A percentile compares a stretch with the other conserved stretches of the same genome.
These are phyloP conservation scores for Lacerta bilineata DNA, from an alignment of 2,797 vertebrate genomes.

Conservation along the genomic window DNA sequence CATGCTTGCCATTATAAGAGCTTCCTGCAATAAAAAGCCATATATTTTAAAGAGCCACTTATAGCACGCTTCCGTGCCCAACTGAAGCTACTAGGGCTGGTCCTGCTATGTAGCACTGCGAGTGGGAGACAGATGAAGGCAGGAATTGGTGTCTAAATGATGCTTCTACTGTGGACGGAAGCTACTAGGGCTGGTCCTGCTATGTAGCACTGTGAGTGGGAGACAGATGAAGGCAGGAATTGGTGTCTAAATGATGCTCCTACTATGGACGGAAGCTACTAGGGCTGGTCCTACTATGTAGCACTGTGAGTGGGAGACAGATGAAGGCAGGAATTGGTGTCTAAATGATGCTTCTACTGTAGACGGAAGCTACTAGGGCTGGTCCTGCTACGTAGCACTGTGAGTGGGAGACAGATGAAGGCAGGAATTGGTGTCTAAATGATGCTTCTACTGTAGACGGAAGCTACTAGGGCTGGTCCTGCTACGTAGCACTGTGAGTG, in stretches of 20 bases:
- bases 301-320: not conserved
- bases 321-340: not conserved
- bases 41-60: not conserved
- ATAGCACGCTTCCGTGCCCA: not conserved
- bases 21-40: constrained; percentile 85
- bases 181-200: not conserved
- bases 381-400: not conserved
- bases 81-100: not conserved
- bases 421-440: not conserved
- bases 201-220: no score
- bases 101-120: not conserved
- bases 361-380: no score
- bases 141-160: not conserved
- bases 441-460: no score
- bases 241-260: no score
- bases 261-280: no score
- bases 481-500: no score
- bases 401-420: not conserved
- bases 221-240: not conserved
- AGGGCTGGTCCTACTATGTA: not conserved
- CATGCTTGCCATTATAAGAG: constrained; percentile 99
- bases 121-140: not conserved
- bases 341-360: no score
- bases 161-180: no score
- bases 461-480: not conserved